Evolutionary conservation across 2,797 vertebrate species (phyloP), one percentile per base, ranked within the genome.

Genomic region (Lerista edwardsae): DNA sequence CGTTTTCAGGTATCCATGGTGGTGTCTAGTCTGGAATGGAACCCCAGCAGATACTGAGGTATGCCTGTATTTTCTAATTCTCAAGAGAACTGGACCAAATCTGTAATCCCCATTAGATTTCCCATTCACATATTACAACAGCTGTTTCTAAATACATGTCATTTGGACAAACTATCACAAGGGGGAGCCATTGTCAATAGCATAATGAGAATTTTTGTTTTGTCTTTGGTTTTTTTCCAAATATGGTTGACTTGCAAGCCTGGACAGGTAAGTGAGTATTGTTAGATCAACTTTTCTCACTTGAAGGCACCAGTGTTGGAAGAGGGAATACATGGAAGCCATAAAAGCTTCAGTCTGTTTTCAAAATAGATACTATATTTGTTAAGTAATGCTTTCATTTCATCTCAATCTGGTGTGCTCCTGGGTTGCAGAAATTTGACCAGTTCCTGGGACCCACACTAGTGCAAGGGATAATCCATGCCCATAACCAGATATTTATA

Each of bases 121-220:
- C 1, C 11, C 15, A 17, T 3, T 9, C 5, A 9, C 4, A 55
- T 31, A 76, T 1, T 31, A 23, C 61, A 83, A n/a, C 4, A 14
- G 69, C 51, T 85, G 12, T 65, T 39, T 51, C 65, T 14, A 75
- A 85, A 23, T 23, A 2, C 39, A n/a, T 61, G 75, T 17, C 9
- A 41, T 61, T 74, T 82, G 83, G 61, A 12, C 17, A 15, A 8
- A 10, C 6, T 6, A 31, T 81, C 93, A 31, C 87, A 74, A 94
- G 95, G 87, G 92, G 93, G 93, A 91, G 88, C 87, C 71, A 69
- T 92, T 90, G 87, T 62, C 88, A 92, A 68, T 77, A 25, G 6
- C 57, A 84, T 73, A 8, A 51, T 31, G 25, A 81, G 47, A 44
- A 41, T 3, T 15, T 1, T 55, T 55, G 51, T n/a, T n/a, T n/a